Base-by-base conservation (phyloP, 2,888 invertebrate species). In the Heliconius hortense region DNA sequence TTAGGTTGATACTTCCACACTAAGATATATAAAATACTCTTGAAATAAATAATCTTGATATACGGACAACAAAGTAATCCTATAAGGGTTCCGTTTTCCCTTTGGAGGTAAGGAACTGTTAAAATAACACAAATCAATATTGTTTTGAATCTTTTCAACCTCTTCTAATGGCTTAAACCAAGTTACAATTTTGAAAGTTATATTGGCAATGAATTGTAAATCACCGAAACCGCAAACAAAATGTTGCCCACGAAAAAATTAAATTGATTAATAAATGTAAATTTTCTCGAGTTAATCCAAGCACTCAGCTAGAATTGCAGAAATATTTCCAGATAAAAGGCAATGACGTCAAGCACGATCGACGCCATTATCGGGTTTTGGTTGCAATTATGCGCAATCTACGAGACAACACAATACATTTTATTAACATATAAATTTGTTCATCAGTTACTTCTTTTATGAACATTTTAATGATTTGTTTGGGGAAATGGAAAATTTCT, bases 341-440 rank as follows among this genome's bases (percentile, higher is more conserved):
- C 62, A 62, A 31, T 43, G 62, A 69, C 74, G 68, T 69, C 56
- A 69, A 63, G 69, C 69, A 63, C 69, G 62, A 48, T 74, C 68
- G 68, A 24, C 24, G 24, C 48, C 74, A 69, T 64, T 70, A 74
- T 74, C 64, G 70, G 56, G 56, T 83, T 84, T 84, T 80, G 82
- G 80, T 83, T 84, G 83, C 84, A 86, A 85, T 88, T 85, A 84
- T 78, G 81, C 81, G 81, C 84, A 82, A 81, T 83, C 80, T 83
- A 81, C 82, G 74, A 79, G 79, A 73, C 75, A 80, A 80, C 82
- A 81, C 77, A 83, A 82, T 66, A 83, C 80, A 84, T 87, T 87
- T 90, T 89, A 89, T 90, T 88, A 88, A 85, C 86, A 91, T 90
- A 89, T 87, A 90, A 90, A 90, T 91, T 88, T 86, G 86, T 85